Evolutionary conservation across 1,140 invertebrate species (phyloP).

Genomic region (Drosophila parvula): DNA sequence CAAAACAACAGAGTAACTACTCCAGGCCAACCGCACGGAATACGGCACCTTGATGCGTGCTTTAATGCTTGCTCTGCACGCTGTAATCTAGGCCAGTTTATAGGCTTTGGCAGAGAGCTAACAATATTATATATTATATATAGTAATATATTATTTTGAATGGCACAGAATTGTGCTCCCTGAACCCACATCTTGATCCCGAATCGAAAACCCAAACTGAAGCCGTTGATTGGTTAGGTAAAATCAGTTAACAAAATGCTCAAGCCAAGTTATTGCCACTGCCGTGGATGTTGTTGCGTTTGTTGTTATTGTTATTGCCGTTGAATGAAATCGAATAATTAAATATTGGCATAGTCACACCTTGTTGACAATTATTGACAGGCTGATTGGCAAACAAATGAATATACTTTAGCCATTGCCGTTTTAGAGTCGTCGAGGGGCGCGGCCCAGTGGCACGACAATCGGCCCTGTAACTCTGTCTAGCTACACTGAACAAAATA

Average conservation of each 20-base stretch:
- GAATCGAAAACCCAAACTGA: no score
- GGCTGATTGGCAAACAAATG: conserved; percentile 81
- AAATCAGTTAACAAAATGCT: background rate
- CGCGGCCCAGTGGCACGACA: conserved; percentile 57
- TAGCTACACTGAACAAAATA: background rate
- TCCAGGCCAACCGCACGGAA: no score
- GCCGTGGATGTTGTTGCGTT: conserved; percentile 13
- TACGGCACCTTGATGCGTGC: no score
- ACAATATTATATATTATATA: background rate
- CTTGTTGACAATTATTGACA: conserved; percentile 83
- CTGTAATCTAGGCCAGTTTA: no score
- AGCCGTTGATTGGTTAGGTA: background rate
- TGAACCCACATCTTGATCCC: background rate
- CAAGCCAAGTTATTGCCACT: conserved; percentile 25
- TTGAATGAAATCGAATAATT: conserved; percentile 80
- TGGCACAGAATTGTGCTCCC: background rate
- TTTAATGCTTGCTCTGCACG: no score
- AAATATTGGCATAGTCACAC: conserved; percentile 83
- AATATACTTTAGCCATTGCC: conserved; percentile 69
- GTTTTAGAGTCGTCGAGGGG: conserved; percentile 49
- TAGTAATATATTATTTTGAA: background rate
- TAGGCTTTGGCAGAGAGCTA: background rate
- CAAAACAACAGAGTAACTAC: no score
- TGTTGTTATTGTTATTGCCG: conserved; percentile 36
- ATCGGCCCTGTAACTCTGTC: conserved; percentile 42